Conservation (phyloP, 2,113 vertebrate genomes). For the Nycticorax nycticorax region DNA sequence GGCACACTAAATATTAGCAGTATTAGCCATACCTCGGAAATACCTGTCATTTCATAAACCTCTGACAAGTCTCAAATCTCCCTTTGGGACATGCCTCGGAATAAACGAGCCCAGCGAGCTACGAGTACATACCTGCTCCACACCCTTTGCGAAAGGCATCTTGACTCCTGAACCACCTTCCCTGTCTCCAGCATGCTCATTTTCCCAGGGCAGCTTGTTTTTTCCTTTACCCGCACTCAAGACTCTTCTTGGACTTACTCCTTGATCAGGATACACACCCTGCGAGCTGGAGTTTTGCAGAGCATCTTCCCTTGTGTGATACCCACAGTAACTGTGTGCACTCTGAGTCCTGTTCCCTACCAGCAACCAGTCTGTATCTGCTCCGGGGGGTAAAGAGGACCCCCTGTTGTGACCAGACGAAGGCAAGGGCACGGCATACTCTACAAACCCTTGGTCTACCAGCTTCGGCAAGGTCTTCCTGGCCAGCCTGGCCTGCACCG, state of each 20-base stretch:
- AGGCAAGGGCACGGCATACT: slow-evolving; percentile 81
- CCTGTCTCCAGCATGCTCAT: slow-evolving; percentile 50
- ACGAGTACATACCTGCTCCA: slow-evolving; percentile 79
- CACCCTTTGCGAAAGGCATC: slow-evolving; percentile 40
- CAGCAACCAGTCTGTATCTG: slow-evolving; percentile 87
- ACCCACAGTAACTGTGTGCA: slow-evolving; percentile 75
- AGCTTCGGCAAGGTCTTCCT: slow-evolving; percentile 82
- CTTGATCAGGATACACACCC: slow-evolving; percentile 50
- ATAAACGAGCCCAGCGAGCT: accelerated
- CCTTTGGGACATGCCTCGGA: accelerated
- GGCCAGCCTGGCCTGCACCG: slow-evolving; percentile 85
- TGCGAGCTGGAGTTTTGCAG: slow-evolving; percentile 66
- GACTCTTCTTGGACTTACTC: slow-evolving; percentile 77
- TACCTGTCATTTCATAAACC: accelerated
- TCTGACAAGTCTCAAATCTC: accelerated
- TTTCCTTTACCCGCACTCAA: slow-evolving; percentile 90
- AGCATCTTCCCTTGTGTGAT: slow-evolving; percentile 22
- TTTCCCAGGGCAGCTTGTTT: slow-evolving; percentile 93
- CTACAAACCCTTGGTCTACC: slow-evolving; percentile 77
- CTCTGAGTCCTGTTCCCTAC: slow-evolving; percentile 80
- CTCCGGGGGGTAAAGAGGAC: slow-evolving; percentile 63
- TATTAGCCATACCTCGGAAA: accelerated
- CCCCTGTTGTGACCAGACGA: slow-evolving; percentile 67
- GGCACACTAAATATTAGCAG: accelerated
- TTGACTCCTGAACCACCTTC: slow-evolving; percentile 54